Percentiles rank a stretch among this genome's conserved stretches.
Evolutionary conservation across 2,113 vertebrate genomes (phyloP).

Genomic region (Donacobius atricapilla): DNA sequence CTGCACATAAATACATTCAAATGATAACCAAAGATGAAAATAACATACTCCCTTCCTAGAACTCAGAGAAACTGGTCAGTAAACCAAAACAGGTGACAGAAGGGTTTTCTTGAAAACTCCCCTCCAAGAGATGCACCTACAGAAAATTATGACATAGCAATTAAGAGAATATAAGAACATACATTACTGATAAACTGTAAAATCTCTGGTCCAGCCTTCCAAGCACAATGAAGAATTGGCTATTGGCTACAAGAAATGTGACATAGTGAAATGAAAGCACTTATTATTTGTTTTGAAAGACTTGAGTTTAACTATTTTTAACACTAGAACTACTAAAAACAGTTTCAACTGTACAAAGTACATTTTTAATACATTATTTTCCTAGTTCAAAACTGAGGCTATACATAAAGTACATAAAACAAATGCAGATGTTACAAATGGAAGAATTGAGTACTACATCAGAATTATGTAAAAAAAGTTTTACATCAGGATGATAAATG

Average conservation of each 20-base stretch:
- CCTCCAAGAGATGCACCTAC: not conserved
- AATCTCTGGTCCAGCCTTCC: not conserved
- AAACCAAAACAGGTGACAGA: not conserved
- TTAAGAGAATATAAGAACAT: not conserved
- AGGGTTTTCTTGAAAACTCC: not conserved
- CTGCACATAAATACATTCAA: not conserved
- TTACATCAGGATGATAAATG: not conserved
- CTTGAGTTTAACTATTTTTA: not conserved
- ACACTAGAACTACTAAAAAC: not conserved
- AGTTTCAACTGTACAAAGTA: not conserved
- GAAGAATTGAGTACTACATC: not conserved
- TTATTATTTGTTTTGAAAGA: not conserved
- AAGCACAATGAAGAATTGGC: slow-evolving; percentile 16
- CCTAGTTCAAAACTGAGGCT: not conserved
- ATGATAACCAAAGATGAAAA: not conserved
- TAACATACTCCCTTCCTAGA: not conserved
- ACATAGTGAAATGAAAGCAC: slow-evolving; percentile 18
- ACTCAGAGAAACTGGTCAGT: not conserved
- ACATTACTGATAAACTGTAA: slow-evolving; percentile 35
- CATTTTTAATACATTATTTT: not conserved
- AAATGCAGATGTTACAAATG: not conserved
- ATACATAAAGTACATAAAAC: not conserved
- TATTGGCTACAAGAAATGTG: not conserved
- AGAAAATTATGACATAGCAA: slow-evolving; percentile 38
- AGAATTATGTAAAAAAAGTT: not conserved